These are phyloP conservation scores for Synchiropus splendidus DNA, from an alignment of 2,113 vertebrate species.

Conservation along the genomic window DNA sequence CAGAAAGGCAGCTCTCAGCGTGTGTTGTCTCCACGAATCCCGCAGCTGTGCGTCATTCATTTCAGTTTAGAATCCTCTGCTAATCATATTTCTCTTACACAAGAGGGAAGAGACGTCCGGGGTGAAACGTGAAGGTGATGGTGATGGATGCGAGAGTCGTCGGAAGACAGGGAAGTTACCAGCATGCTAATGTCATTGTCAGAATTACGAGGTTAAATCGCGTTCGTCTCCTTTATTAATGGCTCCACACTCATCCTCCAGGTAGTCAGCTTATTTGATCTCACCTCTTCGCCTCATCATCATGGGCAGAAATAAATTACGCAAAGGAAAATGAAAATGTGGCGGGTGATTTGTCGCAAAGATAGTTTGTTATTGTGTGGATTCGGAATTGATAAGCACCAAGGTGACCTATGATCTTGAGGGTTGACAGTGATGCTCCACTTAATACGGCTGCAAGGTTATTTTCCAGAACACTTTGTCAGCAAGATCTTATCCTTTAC, in stretches of 20 bases:
- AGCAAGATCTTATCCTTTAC: conserved; percentile 22
- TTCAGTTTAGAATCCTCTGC: conserved; percentile 2
- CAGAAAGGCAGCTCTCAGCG: conserved; percentile 8
- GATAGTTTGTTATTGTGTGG: conserved; percentile 58
- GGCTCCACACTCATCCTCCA: conserved; percentile 28
- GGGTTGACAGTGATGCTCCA: conserved; percentile 45
- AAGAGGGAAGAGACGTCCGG: conserved; percentile 1
- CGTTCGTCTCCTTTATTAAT: conserved; percentile 46
- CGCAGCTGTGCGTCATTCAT: not conserved
- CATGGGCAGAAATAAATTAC: conserved; percentile 42
- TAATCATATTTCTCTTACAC: conserved; percentile 6
- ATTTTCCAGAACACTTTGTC: conserved; percentile 33
- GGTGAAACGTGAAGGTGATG: conserved; percentile 23
- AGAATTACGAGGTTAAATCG: conserved; percentile 31
- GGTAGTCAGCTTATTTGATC: conserved; percentile 13
- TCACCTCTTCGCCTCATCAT: conserved; percentile 24
- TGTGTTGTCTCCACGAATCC: conserved; percentile 28
- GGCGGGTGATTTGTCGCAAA: conserved; percentile 48
- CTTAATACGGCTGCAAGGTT: conserved; percentile 18
- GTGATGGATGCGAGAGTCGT: conserved; percentile 24
- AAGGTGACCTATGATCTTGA: conserved; percentile 54
- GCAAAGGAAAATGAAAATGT: conserved; percentile 37
- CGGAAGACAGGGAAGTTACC: conserved; percentile 22
- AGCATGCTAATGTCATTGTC: conserved; percentile 20
- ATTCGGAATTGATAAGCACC: conserved; percentile 50